Percentiles rank a stretch among this genome's conserved stretches.
These are phyloP conservation scores for Paracanthobrama guichenoti DNA, from an alignment of 2,113 vertebrate species.

Conservation along the genomic window DNA sequence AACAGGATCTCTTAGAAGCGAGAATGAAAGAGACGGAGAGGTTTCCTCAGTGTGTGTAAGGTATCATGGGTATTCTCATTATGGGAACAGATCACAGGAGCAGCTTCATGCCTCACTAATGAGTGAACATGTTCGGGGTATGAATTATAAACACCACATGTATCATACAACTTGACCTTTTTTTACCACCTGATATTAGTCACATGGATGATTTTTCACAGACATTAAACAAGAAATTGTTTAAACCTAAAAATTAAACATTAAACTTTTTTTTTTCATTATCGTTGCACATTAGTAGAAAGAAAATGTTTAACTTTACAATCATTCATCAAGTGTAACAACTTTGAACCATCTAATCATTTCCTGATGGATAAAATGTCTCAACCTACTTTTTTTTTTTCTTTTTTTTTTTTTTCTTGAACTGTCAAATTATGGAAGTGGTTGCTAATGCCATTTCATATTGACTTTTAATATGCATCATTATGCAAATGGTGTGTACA, in stretches of 20 bases:
- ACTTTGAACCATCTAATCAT: background rate
- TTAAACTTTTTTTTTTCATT: too few relatives aligned
- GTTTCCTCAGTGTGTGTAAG: background rate
- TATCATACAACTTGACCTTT: background rate
- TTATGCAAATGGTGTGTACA: background rate
- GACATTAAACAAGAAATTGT: background rate
- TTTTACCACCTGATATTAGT: background rate
- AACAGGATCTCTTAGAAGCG: slow-evolving; percentile 9
- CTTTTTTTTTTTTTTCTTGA: too few relatives aligned
- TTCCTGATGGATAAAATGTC: background rate
- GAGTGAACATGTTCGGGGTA: background rate
- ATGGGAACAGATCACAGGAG: background rate
- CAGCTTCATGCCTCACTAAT: slow-evolving; percentile 1
- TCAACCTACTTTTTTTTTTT: background rate
- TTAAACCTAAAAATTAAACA: too few relatives aligned
- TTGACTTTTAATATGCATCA: background rate
- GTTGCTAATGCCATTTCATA: background rate
- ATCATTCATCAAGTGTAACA: background rate
- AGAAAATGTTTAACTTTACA: background rate
- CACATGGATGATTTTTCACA: background rate
- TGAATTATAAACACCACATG: background rate
- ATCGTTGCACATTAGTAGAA: background rate
- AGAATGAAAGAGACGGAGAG: slow-evolving; percentile 60
- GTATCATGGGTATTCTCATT: slow-evolving; percentile 20
- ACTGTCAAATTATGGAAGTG: background rate